Base-by-base conservation (phyloP, 2,888 invertebrate genomes). In the Epirrita christyi region DNA sequence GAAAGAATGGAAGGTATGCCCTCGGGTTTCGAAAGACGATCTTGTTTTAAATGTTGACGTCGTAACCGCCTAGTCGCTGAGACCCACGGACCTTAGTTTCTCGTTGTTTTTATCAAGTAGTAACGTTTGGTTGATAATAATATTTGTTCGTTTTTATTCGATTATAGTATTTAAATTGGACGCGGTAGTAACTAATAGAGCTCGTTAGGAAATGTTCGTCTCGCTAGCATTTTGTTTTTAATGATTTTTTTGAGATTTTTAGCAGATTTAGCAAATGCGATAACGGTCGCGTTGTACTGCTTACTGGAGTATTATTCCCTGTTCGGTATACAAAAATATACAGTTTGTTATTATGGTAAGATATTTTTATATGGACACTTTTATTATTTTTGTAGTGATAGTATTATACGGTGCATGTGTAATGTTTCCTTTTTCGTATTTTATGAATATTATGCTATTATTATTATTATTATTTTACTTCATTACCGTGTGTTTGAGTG, bases 51-150 rank as follows among this genome's bases (percentile, higher is more conserved):
- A 76, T 71, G 71, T 72, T 72, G 73, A 74, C 75, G 78, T 85
- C 83, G 81, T 81, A 84, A 89, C 92, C 92, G 92, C 92, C 92
- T 92, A 92, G 91, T 92, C 91, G 88, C 91, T 90, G 91, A 88
- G 88, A 77, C 87, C 89, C 86, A 83, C 85, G 81, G 79, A 85
- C 75, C 80, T 82, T 78, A 78, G 80, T 84, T 84, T 81, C 80
- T 78, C 80, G 81, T 86, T 86, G 83, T 80, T 83, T 83, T 80
- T 81, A 78, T 80, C 79, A 71, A 77, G 82, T 86, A 86, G 83
- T 85, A 83, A 82, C 85, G 83, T 85, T 90, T 86, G 87, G 85
- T 89, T 89, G 80, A 84, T 86, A 79, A 81, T 87, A 83, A 66
- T 67, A 65, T 65, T 88, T 87, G 81, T 89, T 89, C 80, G 88